Evolutionary conservation across 2,797 vertebrate genomes (phyloP).

Genomic region (Euphonia xanthogaster): DNA sequence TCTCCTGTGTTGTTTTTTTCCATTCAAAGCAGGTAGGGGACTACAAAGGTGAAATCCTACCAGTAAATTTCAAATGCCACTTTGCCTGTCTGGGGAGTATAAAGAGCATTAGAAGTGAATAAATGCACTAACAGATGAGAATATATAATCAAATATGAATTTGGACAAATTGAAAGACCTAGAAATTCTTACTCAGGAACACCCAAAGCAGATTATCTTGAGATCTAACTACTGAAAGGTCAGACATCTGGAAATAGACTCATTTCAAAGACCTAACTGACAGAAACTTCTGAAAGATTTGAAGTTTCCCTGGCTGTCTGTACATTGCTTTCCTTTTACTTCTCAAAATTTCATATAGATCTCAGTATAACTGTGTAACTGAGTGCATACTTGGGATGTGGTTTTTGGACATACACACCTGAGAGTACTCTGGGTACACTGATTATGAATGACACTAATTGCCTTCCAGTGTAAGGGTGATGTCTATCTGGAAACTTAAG

Average conservation of each 20-base stretch:
- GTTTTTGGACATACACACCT: neutral
- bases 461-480: neutral
- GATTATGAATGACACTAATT: conserved; percentile 5
- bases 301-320: neutral
- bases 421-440: neutral
- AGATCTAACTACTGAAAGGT: neutral
- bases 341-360: neutral
- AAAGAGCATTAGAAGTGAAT: neutral
- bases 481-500: neutral
- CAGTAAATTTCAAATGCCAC: neutral
- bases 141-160: neutral
- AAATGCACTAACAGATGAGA: neutral
- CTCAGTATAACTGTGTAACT: neutral
- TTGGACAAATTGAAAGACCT: neutral
- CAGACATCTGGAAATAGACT: neutral
- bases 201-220: neutral
- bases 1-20: neutral
- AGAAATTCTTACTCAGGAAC: neutral
- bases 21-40: neutral
- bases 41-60: neutral
- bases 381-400: neutral
- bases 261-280: neutral
- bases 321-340: neutral
- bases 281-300: neutral
- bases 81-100: neutral